Percentiles rank a stretch among this genome's conserved stretches.
Evolutionary conservation across 2,888 invertebrate species (phyloP).

Genomic region (Oxyscelio sp.): DNA sequence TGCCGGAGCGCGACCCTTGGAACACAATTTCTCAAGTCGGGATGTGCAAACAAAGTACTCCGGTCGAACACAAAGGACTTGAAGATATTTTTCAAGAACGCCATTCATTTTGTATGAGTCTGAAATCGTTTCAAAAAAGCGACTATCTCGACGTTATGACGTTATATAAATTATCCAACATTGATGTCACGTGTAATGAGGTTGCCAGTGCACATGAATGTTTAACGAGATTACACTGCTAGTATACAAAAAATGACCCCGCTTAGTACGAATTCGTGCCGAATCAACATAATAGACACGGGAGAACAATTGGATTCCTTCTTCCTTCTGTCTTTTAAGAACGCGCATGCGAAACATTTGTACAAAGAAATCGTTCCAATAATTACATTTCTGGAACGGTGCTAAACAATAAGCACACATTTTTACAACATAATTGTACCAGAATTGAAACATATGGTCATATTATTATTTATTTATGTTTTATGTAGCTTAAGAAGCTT

Average conservation of each 20-base stretch:
- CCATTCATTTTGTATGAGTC: constrained; percentile 47
- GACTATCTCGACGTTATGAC: constrained; percentile 20
- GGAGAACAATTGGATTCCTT: neutral
- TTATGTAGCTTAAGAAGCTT: no score
- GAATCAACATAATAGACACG: neutral
- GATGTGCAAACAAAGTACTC: constrained; percentile 54
- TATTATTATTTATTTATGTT: no score
- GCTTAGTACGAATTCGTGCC: neutral
- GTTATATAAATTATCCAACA: constrained; percentile 49
- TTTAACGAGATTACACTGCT: neutral
- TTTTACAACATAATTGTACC: no score
- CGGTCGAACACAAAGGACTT: constrained; percentile 38
- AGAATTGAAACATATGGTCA: no score
- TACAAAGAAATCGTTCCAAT: no score
- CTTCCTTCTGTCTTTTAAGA: neutral
- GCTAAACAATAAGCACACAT: no score
- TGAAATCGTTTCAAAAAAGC: constrained; percentile 39
- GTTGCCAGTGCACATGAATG: constrained; percentile 26
- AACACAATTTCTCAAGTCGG: constrained; percentile 32
- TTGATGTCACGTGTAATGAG: constrained; percentile 47
- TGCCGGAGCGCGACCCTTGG: neutral
- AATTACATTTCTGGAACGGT: no score
- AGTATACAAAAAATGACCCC: neutral
- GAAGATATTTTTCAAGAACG: constrained; percentile 50
- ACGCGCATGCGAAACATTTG: neutral